Percentiles rank a stretch among this genome's conserved stretches.
These are phyloP conservation scores for Cochlearius cochlearius DNA, from an alignment of 2,113 vertebrate species.

Conservation along the genomic window DNA sequence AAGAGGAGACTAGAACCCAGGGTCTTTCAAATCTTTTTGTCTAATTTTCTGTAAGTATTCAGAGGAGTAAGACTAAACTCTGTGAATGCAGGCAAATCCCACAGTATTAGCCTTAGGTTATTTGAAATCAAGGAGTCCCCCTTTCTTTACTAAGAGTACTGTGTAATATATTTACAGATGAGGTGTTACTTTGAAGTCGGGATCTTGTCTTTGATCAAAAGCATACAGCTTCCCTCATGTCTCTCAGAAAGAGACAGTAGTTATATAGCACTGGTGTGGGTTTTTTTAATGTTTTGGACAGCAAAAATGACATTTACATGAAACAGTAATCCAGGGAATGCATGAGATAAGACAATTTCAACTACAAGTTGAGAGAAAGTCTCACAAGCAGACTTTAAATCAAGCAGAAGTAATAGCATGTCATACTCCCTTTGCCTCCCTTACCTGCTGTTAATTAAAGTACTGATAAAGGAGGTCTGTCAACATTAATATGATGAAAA, in stretches of 20 bases:
- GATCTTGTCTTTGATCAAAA: constrained; percentile 79
- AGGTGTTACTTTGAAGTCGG: constrained; percentile 75
- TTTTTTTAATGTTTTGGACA: constrained; percentile 77
- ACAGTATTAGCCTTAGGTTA: not conserved
- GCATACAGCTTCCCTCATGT: constrained; percentile 62
- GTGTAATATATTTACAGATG: constrained; percentile 71
- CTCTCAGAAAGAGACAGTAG: constrained; percentile 73
- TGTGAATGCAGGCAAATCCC: not conserved
- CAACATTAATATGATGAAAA: constrained; percentile 60
- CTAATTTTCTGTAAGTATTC: not conserved
- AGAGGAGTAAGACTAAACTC: not conserved
- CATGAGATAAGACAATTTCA: constrained; percentile 68
- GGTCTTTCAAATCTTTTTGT: not conserved
- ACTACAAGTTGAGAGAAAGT: constrained; percentile 20
- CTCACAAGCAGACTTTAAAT: constrained; percentile 61
- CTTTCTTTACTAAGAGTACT: constrained; percentile 23
- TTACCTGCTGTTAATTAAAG: constrained; percentile 70
- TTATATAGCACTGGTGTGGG: constrained; percentile 52
- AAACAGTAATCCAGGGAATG: constrained; percentile 69
- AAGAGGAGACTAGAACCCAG: not conserved
- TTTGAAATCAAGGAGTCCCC: constrained; percentile 44
- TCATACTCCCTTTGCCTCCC: constrained; percentile 33
- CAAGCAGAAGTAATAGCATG: constrained; percentile 54
- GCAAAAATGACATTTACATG: constrained; percentile 79
- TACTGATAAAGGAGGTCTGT: constrained; percentile 67